A percentile compares a stretch with the other conserved stretches of the same genome.
phyloP scores from a whole-genome alignment of 2,888 invertebrate species.

The Arctia plantaginis region DNA sequence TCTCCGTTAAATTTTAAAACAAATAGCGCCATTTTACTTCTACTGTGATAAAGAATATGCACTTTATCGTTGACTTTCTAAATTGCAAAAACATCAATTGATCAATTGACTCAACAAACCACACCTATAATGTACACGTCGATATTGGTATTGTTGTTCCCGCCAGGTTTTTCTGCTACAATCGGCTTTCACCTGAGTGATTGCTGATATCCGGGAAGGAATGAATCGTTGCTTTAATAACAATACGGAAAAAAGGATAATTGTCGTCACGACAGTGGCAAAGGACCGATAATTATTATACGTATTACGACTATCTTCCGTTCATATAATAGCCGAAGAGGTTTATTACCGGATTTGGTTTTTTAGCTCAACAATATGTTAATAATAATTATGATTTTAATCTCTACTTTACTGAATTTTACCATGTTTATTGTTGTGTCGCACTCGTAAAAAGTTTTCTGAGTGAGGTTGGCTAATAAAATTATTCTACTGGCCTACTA shows the following conservation, averaged over 20 bases:
- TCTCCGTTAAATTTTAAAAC: neutral
- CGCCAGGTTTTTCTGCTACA: slow-evolving; percentile 57
- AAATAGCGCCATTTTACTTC: neutral
- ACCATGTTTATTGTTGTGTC: neutral
- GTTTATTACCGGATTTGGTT: slow-evolving; percentile 43
- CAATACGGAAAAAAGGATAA: slow-evolving; percentile 79
- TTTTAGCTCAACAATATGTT: slow-evolving; percentile 27
- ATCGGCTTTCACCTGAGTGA: slow-evolving; percentile 75
- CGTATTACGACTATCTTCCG: slow-evolving; percentile 42
- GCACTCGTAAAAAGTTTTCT: neutral
- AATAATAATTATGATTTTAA: slow-evolving; percentile 13
- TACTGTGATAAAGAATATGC: neutral
- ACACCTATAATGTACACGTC: neutral
- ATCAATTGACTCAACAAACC: neutral
- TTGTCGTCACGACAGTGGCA: slow-evolving; percentile 68
- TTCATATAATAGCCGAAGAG: slow-evolving; percentile 34
- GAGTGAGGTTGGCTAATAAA: neutral
- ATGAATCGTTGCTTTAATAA: slow-evolving; percentile 73
- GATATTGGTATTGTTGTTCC: slow-evolving; percentile 23
- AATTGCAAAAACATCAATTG: neutral
- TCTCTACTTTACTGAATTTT: neutral
- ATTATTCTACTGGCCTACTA: neutral
- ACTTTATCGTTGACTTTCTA: neutral
- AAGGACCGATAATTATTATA: slow-evolving; percentile 41
- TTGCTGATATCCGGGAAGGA: slow-evolving; percentile 84